A percentile compares a stretch with the other conserved stretches of the same genome.
phyloP scores from a whole-genome alignment of 1,140 invertebrate genomes.

The Chironomus tepperi region DNA sequence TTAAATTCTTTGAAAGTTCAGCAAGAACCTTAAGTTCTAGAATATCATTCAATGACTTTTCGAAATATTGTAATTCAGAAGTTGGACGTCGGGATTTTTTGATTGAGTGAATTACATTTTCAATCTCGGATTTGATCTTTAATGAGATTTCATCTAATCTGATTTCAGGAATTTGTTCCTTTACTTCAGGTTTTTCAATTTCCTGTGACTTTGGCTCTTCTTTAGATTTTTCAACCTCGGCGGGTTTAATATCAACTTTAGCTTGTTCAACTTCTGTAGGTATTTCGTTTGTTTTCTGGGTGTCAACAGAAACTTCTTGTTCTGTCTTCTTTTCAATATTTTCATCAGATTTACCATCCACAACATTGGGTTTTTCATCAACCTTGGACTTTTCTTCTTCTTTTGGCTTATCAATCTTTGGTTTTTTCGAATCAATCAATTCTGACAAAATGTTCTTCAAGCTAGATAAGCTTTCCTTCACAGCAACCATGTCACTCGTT shows the following conservation, averaged over 20 bases:
- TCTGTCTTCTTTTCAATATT: constrained; percentile 25
- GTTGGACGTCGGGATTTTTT: not conserved
- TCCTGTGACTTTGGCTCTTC: not conserved
- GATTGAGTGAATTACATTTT: not conserved
- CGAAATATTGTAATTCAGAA: not conserved
- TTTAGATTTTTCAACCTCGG: no score
- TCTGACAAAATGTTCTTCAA: not conserved
- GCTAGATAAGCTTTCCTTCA: not conserved
- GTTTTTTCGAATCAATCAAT: constrained; percentile 16
- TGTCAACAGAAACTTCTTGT: not conserved
- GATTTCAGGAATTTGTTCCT: not conserved
- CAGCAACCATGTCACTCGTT: not conserved
- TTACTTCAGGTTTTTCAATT: not conserved
- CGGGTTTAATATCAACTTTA: no score
- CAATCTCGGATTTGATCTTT: not conserved
- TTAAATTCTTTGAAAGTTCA: not conserved
- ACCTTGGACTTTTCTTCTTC: constrained; percentile 25
- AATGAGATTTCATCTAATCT: not conserved
- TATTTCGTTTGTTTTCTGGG: not conserved
- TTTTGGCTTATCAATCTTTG: constrained; percentile 25
- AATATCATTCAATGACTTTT: not conserved
- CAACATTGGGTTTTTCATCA: not conserved
- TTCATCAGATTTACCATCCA: not conserved
- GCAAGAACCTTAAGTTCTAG: not conserved
- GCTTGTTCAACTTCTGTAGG: no score